phyloP scores from a whole-genome alignment of 2,113 vertebrate genomes.

The Peromyscus californicus region DNA sequence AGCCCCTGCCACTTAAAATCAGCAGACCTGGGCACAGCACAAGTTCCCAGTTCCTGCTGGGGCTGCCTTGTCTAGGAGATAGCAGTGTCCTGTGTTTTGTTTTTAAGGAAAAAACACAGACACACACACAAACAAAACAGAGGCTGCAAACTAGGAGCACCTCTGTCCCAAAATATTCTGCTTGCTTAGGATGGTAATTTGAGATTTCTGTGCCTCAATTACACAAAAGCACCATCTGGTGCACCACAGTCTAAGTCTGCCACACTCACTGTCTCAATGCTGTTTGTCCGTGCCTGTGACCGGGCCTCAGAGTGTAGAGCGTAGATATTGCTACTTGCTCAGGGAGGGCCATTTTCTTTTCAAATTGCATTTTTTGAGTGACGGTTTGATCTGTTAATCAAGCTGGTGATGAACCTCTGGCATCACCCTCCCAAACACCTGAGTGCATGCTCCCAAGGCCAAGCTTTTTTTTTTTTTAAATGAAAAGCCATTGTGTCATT shows the following conservation, averaged over 20 bases:
- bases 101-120: background rate
- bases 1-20: background rate
- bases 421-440: background rate
- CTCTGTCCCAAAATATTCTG: background rate
- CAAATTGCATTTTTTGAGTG: background rate
- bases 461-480: background rate
- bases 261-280: background rate
- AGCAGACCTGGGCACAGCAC: background rate
- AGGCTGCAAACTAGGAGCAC: background rate
- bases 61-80: background rate
- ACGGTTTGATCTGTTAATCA: background rate
- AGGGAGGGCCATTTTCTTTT: background rate
- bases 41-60: background rate
- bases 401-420: background rate
- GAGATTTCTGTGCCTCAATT: background rate
- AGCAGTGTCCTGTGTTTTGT: background rate
- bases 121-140: conserved; percentile 3
- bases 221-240: background rate
- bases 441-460: background rate
- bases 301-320: too few relatives aligned
- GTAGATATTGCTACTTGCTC: background rate
- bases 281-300: background rate
- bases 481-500: background rate
- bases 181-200: background rate
- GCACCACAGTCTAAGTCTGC: background rate